Evolutionary conservation across 2,888 invertebrate genomes (phyloP).

Genomic region (Podabrus alpinus): DNA sequence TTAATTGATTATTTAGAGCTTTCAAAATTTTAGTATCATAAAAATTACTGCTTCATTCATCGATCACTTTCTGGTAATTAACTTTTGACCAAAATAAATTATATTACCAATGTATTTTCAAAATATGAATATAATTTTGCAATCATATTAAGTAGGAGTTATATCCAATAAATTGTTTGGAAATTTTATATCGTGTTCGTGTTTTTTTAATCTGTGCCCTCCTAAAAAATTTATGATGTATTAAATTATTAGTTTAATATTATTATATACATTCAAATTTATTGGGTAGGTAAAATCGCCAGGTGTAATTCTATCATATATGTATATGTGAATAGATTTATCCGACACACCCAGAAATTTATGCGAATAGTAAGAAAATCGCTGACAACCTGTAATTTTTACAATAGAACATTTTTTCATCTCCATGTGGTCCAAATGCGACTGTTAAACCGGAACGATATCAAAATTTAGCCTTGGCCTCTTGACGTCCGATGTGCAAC

Average conservation of each 20-base stretch:
- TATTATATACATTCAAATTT: neutral
- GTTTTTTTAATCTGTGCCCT: neutral
- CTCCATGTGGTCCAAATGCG: neutral
- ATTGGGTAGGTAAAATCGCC: neutral
- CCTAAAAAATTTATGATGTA: neutral
- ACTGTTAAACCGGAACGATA: neutral
- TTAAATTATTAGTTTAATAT: neutral
- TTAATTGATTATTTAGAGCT: constrained; percentile 13
- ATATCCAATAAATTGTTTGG: neutral
- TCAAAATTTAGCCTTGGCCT: neutral
- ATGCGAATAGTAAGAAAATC: neutral
- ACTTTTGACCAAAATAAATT: neutral
- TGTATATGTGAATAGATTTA: neutral
- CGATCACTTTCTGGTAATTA: neutral
- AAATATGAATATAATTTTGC: neutral
- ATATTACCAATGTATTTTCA: neutral
- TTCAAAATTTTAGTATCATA: neutral
- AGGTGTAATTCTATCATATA: neutral
- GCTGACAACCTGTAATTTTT: neutral
- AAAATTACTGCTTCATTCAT: neutral
- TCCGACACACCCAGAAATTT: neutral
- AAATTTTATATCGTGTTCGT: neutral
- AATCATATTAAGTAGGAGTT: neutral
- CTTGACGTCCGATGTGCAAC: neutral
- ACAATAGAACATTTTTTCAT: neutral